Conservation (phyloP, 1,140 invertebrate genomes). For the Phenacoccus solenopsis region DNA sequence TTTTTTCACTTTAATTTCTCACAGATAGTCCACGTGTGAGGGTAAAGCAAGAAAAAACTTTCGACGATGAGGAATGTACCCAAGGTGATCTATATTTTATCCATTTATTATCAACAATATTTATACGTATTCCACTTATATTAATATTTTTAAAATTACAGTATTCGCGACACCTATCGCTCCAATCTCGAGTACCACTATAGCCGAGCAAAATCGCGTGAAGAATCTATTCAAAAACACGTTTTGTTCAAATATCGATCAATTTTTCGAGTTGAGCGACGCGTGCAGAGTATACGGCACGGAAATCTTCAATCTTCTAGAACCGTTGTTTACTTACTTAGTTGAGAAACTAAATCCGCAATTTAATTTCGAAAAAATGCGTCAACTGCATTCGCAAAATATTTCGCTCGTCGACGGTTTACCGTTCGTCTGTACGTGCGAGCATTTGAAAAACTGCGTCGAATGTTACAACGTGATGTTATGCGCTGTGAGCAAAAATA, state of each 20-base stretch:
- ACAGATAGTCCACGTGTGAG: too few species aligned
- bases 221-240: slow-evolving; percentile 5
- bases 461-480: not conserved
- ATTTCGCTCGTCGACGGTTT: not conserved
- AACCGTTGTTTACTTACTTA: not conserved
- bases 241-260: not conserved
- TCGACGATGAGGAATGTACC: too few species aligned
- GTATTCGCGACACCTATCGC: too few species aligned
- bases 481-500: not conserved
- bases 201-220: not conserved
- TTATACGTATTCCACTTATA: too few species aligned
- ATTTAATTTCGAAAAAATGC: slow-evolving; percentile 10
- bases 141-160: too few species aligned
- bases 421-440: not conserved
- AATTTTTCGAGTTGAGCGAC: not conserved
- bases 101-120: too few species aligned
- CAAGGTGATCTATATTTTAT: too few species aligned
- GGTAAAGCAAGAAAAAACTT: too few species aligned
- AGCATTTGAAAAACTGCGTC: not conserved
- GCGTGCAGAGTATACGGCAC: not conserved
- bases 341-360: not conserved
- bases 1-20: too few species aligned
- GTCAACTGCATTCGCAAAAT: slow-evolving; percentile 2
- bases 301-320: not conserved
- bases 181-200: not conserved